Base-by-base conservation (phyloP, 23 tunicate genomes). In the Clavelina lepadiformis region DNA sequence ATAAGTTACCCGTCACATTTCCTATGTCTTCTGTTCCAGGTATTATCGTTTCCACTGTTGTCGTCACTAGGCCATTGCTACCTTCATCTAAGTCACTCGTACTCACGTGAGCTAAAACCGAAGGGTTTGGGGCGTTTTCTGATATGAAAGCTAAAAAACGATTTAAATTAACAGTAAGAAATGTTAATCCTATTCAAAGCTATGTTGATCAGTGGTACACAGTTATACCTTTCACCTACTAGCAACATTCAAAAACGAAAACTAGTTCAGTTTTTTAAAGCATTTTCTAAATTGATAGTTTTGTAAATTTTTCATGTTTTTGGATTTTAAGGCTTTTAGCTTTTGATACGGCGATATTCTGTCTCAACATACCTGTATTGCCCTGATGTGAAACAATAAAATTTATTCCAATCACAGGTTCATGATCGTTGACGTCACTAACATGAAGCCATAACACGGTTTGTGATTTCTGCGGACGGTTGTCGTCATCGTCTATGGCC, bases 361-460 rank as follows among this genome's bases (percentile, higher is more conserved):
- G n/a, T n/a, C n/a, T n/a, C n/a, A 59, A 72, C 72, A 13, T 35
- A 84, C 93, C 78, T 3, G 93, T 84, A 37, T 63, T 58, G 1
- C 50, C 71, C 4, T 55, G 33, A 24, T 53, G 34, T 3, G 54
- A 68, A 5, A 72, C 35, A 37, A 86, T 65, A 34, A 33, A 72
- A 33, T 64, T 78, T 54, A 86, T 54, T 26, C 46, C 73, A 25
- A 86, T 86, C 46, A 69, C 56, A 3, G 95, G 95, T 5, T 61
- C 63, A 35, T 86, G 77, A 75, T 86, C 95, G 45, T 86, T 86
- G 41, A 78, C 72, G 58, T 86, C 95, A 21, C 72, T 61, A 23
- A 86, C 95, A 19, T 77, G 38, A 6, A 86, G 35, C 8, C 44
- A 33, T 5, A 86, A 50, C 85, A 70, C 65, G 3, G 95, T 77